Evolutionary conservation across 2,888 invertebrate genomes (phyloP), one percentile per base, ranked within the genome.

Genomic region (Amblyjoppa fuscipennis): DNA sequence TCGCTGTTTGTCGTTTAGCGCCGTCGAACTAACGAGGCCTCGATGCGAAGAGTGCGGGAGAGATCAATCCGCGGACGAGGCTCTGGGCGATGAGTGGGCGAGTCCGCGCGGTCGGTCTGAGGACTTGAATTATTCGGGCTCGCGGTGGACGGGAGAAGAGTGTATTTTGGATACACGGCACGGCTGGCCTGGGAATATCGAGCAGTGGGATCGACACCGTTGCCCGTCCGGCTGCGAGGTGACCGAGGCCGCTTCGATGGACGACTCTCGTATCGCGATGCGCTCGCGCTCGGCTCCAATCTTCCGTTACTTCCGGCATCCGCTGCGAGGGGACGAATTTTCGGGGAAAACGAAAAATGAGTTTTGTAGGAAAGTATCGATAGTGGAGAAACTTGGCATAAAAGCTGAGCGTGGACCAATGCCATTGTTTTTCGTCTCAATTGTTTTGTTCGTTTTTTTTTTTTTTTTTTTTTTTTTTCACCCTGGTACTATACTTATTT

Each of bases 151-250:
- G 90, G 78, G 76, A 83, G 84, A 86, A 87, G 74, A 75, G 88
- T 91, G 88, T 92, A 92, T 92, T 92, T 92, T 91, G 87, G 91
- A 91, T 91, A 91, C 91, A 88, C 91, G 90, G 90, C 88, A 89
- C 87, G 88, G 88, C 88, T 87, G 85, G 89, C 82, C 90, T 89
- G 90, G 90, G 90, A 91, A 90, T 88, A 88, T 88, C 83, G 86
- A 78, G 76, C 70, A 85, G 68, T 73, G 69, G 75, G 81, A 82
- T 71, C 75, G 83, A 81, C 81, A 70, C 20, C 41, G 76, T 80
- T 73, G 76, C 76, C 25, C 51, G 68, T 68, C 31, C 41, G 49
- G 49, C 61, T 56, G 64, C 7, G 49, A 45, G 2, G 38, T 75
- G 75, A 53, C 28, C 38, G 53, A 68, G n/a, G 16, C 28, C 53